phyloP scores from a whole-genome alignment of 1,140 invertebrate species.

The Rhyacophila brunnea region DNA sequence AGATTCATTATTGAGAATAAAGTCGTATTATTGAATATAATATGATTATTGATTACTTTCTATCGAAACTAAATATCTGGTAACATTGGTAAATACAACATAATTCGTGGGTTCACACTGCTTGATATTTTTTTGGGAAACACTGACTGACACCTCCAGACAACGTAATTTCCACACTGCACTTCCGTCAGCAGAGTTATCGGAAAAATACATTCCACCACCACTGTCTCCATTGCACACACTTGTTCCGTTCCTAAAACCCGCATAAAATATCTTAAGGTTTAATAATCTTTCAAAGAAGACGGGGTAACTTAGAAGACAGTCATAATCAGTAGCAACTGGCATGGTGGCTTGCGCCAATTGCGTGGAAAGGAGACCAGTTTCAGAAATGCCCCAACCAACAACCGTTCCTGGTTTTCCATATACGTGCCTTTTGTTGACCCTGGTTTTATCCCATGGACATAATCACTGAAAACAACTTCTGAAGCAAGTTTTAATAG shows the following conservation, averaged over 20 bases:
- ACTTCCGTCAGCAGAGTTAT: slow-evolving; percentile 43
- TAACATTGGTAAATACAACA: slow-evolving; percentile 59
- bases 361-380: slow-evolving; percentile 1
- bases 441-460: slow-evolving; percentile 48
- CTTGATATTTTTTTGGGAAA: slow-evolving; percentile 45
- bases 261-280: no score
- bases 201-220: slow-evolving; percentile 58
- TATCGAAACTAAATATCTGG: slow-evolving; percentile 60
- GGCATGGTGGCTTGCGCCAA: slow-evolving; percentile 16
- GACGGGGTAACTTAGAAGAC: slow-evolving; percentile 15
- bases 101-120: slow-evolving; percentile 58
- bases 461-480: slow-evolving; percentile 42
- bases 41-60: no score
- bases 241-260: no score
- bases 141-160: slow-evolving; percentile 58
- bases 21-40: no score
- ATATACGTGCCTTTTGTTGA: slow-evolving; percentile 36
- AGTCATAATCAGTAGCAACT: slow-evolving; percentile 13
- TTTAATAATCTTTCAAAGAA: slow-evolving; percentile 23
- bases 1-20: no score
- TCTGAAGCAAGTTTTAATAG: slow-evolving; percentile 24
- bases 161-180: slow-evolving; percentile 58
- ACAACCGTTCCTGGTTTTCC: slow-evolving; percentile 34
- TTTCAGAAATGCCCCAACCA: slow-evolving; percentile 27
- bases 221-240: slow-evolving; percentile 66